These are phyloP conservation scores for Cotesia typhae DNA, from an alignment of 1,140 invertebrate species.

Conservation along the genomic window DNA sequence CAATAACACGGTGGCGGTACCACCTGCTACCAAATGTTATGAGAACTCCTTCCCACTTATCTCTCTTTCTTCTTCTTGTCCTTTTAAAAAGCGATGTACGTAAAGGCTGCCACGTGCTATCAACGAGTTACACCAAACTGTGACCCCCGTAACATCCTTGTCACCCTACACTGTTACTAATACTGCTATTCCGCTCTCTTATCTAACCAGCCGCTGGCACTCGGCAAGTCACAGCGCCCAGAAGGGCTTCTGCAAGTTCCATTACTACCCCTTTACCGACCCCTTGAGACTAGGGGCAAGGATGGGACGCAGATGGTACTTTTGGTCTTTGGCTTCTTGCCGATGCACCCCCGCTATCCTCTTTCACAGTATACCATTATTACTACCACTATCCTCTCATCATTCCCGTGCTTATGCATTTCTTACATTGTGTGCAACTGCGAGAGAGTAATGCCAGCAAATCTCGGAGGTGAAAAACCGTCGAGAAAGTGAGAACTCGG, in stretches of 20 bases:
- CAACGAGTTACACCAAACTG: not conserved
- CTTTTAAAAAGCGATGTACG: constrained; percentile 11
- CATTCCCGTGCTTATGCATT: too few species aligned
- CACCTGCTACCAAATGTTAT: constrained; percentile 63
- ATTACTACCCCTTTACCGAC: constrained; percentile 50
- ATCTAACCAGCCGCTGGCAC: constrained; percentile 25
- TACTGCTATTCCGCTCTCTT: constrained; percentile 15
- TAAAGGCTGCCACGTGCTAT: constrained; percentile 20
- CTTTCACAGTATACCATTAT: not conserved
- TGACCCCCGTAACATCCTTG: not conserved
- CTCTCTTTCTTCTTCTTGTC: constrained; percentile 42
- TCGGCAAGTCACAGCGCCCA: constrained; percentile 19
- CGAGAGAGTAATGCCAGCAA: constrained; percentile 3
- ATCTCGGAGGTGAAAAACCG: constrained; percentile 5
- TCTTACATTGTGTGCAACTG: constrained; percentile 2
- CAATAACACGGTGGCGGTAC: constrained; percentile 56
- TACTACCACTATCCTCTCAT: too few species aligned
- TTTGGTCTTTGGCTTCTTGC: constrained; percentile 34
- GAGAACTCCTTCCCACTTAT: constrained; percentile 52
- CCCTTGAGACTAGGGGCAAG: constrained; percentile 33
- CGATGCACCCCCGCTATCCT: constrained; percentile 10
- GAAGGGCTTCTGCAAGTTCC: constrained; percentile 37
- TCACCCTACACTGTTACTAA: not conserved
- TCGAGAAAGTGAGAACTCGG: constrained; percentile 3
- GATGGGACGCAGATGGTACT: constrained; percentile 37